Base-by-base conservation (phyloP, 2,888 invertebrate species). In the Lasioglossum figueresi region DNA sequence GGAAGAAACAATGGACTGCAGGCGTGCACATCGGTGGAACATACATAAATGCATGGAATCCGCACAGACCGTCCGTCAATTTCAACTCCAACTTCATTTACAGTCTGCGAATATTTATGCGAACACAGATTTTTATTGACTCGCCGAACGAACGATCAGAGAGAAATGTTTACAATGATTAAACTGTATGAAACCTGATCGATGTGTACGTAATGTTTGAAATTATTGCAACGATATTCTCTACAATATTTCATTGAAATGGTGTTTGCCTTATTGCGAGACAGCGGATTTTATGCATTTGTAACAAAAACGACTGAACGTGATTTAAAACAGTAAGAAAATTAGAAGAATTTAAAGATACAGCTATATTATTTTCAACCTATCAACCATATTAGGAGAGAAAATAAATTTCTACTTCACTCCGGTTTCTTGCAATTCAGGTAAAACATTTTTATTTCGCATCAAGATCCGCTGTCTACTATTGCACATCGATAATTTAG, bases 11-110 rank as follows among this genome's bases (percentile, higher is more conserved):
- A 66, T 66, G 66, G 34, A 19, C 19, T 66, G 34, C 34, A 34
- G 31, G 34, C 34, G 34, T 34, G 66, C 34, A 34, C 34, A 59
- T 14, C 59, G 59, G 4, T 31, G 59, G 16, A 31, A 31, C 59
- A 59, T 66, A 31, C 66, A 66, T 66, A 66, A 66, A 66, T 34
- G 66, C 66, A 66, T 66, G 34, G 34, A 66, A 66, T 66, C 66
- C 34, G 19, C 19, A 19, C 19, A 31, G n/a, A 19, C 34, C 31
- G 31, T 66, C 2, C 66, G 34, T 66, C 66, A 66, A 66, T 66
- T 66, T 66, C 63, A 66, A 66, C 2, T 66, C 1, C 16, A 34
- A 66, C 66, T 66, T 66, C 34, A 34, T 66, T 66, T 34, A 34
- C 34, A 34, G 34, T 8, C 19, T 2, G 19, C 19, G 66, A 31